Percentiles rank a stretch among this genome's conserved stretches.
phyloP scores from a whole-genome alignment of 2,797 vertebrate genomes.

The Gambelia wislizenii region DNA sequence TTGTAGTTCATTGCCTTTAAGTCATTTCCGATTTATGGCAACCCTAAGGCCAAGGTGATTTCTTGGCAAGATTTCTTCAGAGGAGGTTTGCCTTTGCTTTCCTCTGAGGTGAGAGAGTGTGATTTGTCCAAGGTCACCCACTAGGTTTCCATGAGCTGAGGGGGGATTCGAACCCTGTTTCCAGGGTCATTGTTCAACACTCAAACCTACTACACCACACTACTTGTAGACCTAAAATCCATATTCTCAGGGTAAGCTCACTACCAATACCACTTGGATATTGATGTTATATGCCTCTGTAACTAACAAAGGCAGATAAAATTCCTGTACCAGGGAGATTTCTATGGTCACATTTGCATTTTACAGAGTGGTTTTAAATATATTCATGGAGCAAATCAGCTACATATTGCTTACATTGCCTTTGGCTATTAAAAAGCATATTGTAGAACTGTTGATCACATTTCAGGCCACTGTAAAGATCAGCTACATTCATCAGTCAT shows the following conservation, averaged over 20 bases:
- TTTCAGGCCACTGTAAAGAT: slow-evolving; percentile 26
- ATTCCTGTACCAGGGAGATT: not conserved
- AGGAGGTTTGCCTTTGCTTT: no score
- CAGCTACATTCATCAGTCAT: not conserved
- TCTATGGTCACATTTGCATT: slow-evolving; percentile 50
- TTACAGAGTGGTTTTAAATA: slow-evolving; percentile 66
- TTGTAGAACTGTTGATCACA: slow-evolving; percentile 6
- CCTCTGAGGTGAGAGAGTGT: no score
- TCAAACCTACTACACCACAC: no score
- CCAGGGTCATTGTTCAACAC: no score
- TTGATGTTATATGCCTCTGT: not conserved
- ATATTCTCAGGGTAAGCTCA: not conserved
- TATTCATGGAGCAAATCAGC: slow-evolving; percentile 45
- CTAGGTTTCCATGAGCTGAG: no score
- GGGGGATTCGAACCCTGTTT: no score
- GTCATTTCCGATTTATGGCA: no score
- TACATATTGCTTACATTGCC: slow-evolving; percentile 58
- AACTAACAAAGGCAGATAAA: not conserved
- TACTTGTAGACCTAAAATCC: not conserved
- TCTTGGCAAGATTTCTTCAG: no score
- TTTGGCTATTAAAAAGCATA: not conserved
- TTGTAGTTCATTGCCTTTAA: no score
- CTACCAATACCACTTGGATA: not conserved
- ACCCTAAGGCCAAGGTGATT: no score
- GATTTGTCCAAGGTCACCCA: no score